These are phyloP conservation scores for Gymnogyps californianus DNA, from an alignment of 2,113 vertebrate species.

Conservation along the genomic window DNA sequence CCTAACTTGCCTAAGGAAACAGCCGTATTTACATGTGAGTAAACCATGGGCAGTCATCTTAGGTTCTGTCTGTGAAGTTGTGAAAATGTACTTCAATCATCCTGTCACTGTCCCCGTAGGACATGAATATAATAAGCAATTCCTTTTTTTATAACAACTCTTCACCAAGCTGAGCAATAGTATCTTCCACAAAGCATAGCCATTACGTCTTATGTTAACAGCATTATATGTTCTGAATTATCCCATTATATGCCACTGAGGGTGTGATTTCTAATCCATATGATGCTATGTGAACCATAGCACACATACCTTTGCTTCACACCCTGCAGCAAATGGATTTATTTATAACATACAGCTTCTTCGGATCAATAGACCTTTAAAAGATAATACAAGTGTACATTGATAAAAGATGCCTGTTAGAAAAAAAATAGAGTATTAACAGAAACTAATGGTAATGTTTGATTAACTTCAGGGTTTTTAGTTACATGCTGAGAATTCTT, in stretches of 20 bases:
- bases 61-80: background rate
- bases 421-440: background rate
- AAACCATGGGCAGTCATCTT: background rate
- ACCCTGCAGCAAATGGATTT: background rate
- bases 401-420: background rate
- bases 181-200: background rate
- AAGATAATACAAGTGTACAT: background rate
- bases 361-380: background rate
- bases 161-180: background rate
- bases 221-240: background rate
- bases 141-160: background rate
- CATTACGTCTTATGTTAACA: background rate
- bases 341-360: background rate
- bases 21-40: background rate
- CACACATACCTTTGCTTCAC: background rate
- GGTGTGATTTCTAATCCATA: background rate
- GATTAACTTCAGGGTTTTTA: background rate
- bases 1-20: background rate
- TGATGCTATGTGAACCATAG: background rate
- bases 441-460: background rate
- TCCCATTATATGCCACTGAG: background rate
- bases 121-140: background rate
- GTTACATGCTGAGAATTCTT: background rate
- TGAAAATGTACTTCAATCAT: background rate
- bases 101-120: background rate